phyloP scores from a whole-genome alignment of 2,113 vertebrate genomes.

The Eretmochelys imbricata region DNA sequence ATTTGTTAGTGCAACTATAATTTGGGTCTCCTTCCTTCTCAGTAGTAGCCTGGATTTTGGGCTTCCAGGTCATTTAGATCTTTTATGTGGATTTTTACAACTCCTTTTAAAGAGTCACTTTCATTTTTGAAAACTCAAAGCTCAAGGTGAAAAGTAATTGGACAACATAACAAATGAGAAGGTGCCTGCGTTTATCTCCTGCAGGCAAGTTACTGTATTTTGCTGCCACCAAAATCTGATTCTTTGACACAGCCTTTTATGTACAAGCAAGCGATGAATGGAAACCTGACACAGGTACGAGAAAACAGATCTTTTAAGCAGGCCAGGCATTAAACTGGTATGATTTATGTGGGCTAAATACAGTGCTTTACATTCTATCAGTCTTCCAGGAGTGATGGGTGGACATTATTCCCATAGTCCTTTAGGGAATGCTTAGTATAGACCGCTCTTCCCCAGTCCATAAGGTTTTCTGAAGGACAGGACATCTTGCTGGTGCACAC shows the following conservation, averaged over 20 bases:
- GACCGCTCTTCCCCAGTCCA: not conserved
- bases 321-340: conserved; percentile 53
- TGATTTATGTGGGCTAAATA: conserved; percentile 68
- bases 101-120: conserved; percentile 61
- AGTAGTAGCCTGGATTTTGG: not conserved
- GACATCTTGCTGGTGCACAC: not conserved
- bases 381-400: not conserved
- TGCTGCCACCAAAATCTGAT: conserved; percentile 52
- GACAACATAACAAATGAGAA: conserved; percentile 76
- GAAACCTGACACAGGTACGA: conserved; percentile 71
- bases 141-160: conserved; percentile 77
- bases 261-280: conserved; percentile 54
- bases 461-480: not conserved
- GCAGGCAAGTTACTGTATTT: conserved; percentile 38
- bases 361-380: conserved; percentile 34
- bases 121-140: conserved; percentile 67
- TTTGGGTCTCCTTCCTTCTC: rapidly evolving
- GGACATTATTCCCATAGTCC: not conserved
- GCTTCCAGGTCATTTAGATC: conserved; percentile 9
- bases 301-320: conserved; percentile 73
- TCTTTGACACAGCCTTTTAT: conserved; percentile 68
- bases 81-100: conserved; percentile 42
- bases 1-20: not conserved
- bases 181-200: conserved; percentile 57
- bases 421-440: not conserved